Conservation (phyloP, 2,888 invertebrate genomes). For the Diaphora mendica region DNA sequence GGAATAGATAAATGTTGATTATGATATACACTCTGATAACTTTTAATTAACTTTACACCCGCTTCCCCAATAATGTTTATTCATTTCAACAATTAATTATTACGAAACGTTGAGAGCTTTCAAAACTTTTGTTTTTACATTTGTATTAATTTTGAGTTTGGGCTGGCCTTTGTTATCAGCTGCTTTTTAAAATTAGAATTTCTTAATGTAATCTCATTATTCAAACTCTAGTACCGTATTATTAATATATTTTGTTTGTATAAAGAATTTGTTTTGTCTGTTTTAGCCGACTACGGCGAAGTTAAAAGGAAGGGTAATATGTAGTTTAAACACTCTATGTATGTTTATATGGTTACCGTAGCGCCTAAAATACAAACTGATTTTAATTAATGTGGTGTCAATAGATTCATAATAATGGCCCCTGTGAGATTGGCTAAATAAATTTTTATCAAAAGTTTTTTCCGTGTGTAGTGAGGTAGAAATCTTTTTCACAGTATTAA, state of each 20-base stretch:
- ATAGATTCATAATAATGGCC: background rate
- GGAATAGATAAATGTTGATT: slow-evolving; percentile 46
- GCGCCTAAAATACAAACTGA: too few species aligned
- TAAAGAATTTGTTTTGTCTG: background rate
- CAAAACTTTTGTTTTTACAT: slow-evolving; percentile 40
- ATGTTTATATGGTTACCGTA: too few species aligned
- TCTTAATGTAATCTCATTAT: background rate
- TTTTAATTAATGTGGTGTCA: too few species aligned
- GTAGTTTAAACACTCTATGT: too few species aligned
- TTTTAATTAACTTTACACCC: slow-evolving; percentile 56
- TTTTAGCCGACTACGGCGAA: background rate
- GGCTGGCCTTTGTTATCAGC: slow-evolving; percentile 10
- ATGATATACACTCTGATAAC: slow-evolving; percentile 45
- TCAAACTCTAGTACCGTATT: background rate
- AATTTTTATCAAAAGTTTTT: too few species aligned
- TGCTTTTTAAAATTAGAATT: slow-evolving; percentile 14
- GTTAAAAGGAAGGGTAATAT: too few species aligned
- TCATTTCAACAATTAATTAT: slow-evolving; percentile 54
- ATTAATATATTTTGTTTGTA: background rate
- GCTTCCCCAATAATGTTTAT: slow-evolving; percentile 49
- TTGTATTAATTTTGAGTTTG: slow-evolving; percentile 41
- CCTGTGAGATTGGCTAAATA: too few species aligned
- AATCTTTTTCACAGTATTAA: background rate
- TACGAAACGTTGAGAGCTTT: slow-evolving; percentile 47
- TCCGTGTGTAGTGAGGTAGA: background rate